Conservation (phyloP, 2,113 vertebrate genomes). For the Orthonyx spaldingii region DNA sequence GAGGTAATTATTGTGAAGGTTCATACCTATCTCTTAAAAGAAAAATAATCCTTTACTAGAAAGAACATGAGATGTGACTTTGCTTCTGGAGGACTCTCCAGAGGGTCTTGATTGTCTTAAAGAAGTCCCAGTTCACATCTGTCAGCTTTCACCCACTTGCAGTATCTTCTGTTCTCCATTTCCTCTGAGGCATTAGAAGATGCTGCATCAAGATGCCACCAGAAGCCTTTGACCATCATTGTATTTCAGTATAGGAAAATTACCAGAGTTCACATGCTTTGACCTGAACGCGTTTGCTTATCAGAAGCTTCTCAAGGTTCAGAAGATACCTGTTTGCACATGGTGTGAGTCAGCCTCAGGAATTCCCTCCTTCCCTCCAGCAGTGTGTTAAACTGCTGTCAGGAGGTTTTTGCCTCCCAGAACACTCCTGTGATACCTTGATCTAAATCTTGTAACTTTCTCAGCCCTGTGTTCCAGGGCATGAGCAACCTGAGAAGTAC, state of each 20-base stretch:
- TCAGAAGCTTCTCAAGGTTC: neutral
- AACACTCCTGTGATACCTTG: neutral
- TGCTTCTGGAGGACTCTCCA: neutral
- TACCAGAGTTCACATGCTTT: neutral
- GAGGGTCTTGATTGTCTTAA: neutral
- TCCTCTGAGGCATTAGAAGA: neutral
- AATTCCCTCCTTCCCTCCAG: constrained; percentile 2
- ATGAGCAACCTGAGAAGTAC: neutral
- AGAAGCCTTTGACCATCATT: neutral
- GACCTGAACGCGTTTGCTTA: neutral
- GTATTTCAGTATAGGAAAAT: neutral
- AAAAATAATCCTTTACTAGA: neutral
- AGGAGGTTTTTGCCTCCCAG: neutral
- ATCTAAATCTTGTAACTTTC: neutral
- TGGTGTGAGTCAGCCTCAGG: neutral
- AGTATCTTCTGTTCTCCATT: neutral
- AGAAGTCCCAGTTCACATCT: neutral
- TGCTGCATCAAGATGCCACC: neutral
- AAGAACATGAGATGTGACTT: neutral
- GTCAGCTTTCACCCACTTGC: neutral
- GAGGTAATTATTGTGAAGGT: constrained; percentile 69
- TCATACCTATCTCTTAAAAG: neutral
- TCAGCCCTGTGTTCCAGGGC: neutral
- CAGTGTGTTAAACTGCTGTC: neutral
- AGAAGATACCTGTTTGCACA: neutral